phyloP scores from a whole-genome alignment of 2,888 invertebrate species.

The Alloscopus bannaensis region DNA sequence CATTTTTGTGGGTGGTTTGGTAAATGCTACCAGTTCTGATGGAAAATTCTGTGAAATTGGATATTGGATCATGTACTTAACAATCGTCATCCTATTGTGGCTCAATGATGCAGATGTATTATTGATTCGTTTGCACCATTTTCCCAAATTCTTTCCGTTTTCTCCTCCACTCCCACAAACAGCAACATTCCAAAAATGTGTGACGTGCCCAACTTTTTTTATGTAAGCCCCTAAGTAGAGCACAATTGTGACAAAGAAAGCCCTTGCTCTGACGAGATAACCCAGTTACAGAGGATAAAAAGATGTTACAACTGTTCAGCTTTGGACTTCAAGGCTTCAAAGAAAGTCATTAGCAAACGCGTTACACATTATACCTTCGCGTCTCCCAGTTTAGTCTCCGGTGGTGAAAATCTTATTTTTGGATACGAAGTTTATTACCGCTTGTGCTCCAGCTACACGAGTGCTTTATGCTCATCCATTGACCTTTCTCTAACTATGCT shows the following conservation, averaged over 20 bases:
- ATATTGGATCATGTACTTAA: slow-evolving; percentile 44
- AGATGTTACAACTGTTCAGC: slow-evolving; percentile 36
- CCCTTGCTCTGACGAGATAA: no score
- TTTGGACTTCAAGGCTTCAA: no score
- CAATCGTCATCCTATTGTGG: slow-evolving; percentile 19
- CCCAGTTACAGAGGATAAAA: slow-evolving; percentile 38
- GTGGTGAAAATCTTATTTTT: slow-evolving; percentile 26
- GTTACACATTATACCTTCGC: no score
- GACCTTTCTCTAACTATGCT: no score
- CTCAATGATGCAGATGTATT: slow-evolving; percentile 64
- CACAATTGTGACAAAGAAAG: no score
- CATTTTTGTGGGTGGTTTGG: no score
- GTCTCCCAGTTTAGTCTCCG: slow-evolving; percentile 26
- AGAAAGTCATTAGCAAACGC: slow-evolving; percentile 57
- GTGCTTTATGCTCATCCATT: no score
- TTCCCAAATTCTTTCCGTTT: slow-evolving; percentile 26
- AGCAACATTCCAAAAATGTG: no score
- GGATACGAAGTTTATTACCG: no score
- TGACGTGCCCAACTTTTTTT: neutral
- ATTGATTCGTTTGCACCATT: slow-evolving; percentile 58
- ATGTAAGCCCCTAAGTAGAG: no score
- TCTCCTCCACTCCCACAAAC: slow-evolving; percentile 19
- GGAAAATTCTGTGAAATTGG: slow-evolving; percentile 39
- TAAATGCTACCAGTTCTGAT: no score
- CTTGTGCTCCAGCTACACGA: no score